phyloP scores from a whole-genome alignment of 2,888 invertebrate species.

The Drosophila rellima region DNA sequence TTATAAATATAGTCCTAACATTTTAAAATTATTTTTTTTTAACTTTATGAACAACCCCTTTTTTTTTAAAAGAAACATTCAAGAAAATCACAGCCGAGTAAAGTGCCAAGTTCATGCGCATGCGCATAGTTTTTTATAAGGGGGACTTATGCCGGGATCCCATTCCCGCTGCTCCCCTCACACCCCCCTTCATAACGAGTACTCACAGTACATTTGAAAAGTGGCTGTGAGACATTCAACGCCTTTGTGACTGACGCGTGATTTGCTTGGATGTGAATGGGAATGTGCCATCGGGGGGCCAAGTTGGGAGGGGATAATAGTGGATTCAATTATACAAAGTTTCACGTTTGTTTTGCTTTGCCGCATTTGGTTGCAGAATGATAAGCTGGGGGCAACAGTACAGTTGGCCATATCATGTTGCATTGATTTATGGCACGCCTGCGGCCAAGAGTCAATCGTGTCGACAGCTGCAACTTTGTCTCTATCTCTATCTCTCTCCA shows the following conservation, averaged over 20 bases:
- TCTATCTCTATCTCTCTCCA: constrained; percentile 36
- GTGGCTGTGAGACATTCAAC: constrained; percentile 37
- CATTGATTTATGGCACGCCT: constrained; percentile 70
- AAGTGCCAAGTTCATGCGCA: constrained; percentile 71
- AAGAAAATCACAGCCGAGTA: constrained; percentile 26
- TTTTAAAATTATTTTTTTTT: too few relatives aligned
- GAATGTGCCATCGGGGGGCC: not conserved
- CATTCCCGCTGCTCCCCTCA: constrained; percentile 1
- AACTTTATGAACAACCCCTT: not conserved
- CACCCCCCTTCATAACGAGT: not conserved
- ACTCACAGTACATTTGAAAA: constrained; percentile 31
- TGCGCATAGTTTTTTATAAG: constrained; percentile 40
- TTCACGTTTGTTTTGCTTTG: constrained; percentile 49
- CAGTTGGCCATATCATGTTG: constrained; percentile 17
- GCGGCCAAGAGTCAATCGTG: constrained; percentile 69
- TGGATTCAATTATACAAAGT: constrained; percentile 38
- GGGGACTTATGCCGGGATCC: constrained; percentile 22
- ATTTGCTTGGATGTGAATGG: constrained; percentile 26
- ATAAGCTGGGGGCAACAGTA: constrained; percentile 37
- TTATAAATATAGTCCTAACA: too few relatives aligned
- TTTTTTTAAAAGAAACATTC: not conserved
- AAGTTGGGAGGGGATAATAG: too few relatives aligned
- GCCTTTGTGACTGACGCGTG: constrained; percentile 48
- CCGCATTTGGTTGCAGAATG: constrained; percentile 63
- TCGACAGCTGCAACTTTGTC: constrained; percentile 34